Conservation (phyloP, 2,888 invertebrate species). For the Aspidiotus destructor region DNA sequence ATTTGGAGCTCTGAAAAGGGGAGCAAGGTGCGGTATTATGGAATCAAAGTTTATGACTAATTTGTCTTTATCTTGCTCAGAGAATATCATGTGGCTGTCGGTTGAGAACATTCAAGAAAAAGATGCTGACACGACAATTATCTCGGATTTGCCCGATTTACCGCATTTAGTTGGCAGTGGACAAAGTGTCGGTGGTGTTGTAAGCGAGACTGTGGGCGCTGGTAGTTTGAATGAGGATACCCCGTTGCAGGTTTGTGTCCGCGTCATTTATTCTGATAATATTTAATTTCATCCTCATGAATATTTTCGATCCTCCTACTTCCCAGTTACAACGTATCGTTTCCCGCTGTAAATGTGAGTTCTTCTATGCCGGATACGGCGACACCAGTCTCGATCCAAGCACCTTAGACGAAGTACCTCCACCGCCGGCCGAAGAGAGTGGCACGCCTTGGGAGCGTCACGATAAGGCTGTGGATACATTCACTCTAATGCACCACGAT, state of each 20-base stretch:
- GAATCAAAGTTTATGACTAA: background rate
- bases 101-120: conserved; percentile 78
- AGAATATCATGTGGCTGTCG: conserved; percentile 93
- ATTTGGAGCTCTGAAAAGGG: too few relatives aligned
- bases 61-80: conserved; percentile 43
- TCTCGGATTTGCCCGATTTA: conserved; percentile 70
- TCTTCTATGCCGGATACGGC: conserved; percentile 91
- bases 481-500: conserved; percentile 96
- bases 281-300: too few relatives aligned
- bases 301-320: background rate
- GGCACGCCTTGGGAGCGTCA: conserved; percentile 68
- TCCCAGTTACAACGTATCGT: conserved; percentile 89
- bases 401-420: conserved; percentile 54
- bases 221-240: conserved; percentile 45
- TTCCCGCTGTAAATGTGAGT: conserved; percentile 73
- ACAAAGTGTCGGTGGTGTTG: conserved; percentile 93
- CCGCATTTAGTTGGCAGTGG: conserved; percentile 87
- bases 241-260: conserved; percentile 42
- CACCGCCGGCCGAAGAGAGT: conserved; percentile 56
- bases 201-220: conserved; percentile 80
- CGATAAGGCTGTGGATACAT: conserved; percentile 87
- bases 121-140: conserved; percentile 65
- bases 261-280: too few relatives aligned
- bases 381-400: conserved; percentile 63
- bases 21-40: background rate